Base-by-base conservation (phyloP, 2,888 invertebrate genomes). In the Fissipunctia ypsillon region DNA sequence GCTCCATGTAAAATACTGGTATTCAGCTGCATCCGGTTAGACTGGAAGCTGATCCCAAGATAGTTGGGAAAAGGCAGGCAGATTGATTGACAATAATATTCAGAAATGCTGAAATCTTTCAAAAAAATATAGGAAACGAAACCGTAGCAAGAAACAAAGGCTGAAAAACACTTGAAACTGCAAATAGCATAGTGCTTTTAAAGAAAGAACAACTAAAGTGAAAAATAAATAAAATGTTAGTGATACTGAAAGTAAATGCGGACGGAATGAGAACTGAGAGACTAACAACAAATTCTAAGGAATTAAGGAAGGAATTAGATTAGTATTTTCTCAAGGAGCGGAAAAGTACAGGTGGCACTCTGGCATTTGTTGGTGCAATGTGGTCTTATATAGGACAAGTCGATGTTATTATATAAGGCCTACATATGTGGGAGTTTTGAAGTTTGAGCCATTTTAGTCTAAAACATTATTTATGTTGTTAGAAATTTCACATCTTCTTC, bases 171-270 rank as follows among this genome's bases (percentile, higher is more conserved):
- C 14, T 67, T 54, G 22, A 52, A 67, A 61, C 41, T 7, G 38
- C n/a, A 57, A 43, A 64, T 16, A 28, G 16, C 4, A 45, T n/a
- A n/a, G 3, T 31, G 56, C 19, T 52, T 25, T 50, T 5, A 31
- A 28, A 59, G 31, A 19, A 12, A 64, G 69, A 48, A 14, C 14
- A 22, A 57, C 22, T 10, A 14, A 48, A 52, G 16, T 14, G 5
- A 35, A 60, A 19, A 43, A 35, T 61, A 35, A 77, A 65, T 41
- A 54, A n/a, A 78, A 50, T 54, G 65, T 71, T 56, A 78, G 54
- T 38, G 48, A 54, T 64, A 45, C 38, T 19, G 19, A 52, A n/a
- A 31, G 19, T 22, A 64, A 64, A 19, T 22, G 16, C 22, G 9
- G 16, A 6, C 16, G 2, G 14, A 63, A 28, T 14, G 22, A 28